Evolutionary conservation across 2,797 vertebrate species (phyloP).

Genomic region (Aphelocoma californica): DNA sequence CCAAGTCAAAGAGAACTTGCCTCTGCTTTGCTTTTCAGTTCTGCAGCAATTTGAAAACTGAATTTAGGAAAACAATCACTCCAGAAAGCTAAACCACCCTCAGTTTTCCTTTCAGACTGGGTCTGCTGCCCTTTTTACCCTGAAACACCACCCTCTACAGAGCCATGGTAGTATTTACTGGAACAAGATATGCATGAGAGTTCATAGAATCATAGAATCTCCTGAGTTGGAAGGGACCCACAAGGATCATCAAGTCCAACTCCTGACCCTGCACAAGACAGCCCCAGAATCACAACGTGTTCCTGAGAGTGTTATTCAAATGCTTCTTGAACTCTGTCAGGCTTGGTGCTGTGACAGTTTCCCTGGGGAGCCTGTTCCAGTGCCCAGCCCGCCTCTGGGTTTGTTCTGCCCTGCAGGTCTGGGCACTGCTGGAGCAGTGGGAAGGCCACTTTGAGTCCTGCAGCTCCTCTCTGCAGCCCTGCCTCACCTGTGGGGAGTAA

Average conservation of each 20-base stretch:
- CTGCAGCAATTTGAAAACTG: not conserved
- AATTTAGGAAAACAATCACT: not conserved
- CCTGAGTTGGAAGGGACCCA: not conserved
- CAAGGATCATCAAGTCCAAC: not conserved
- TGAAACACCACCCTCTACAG: not conserved
- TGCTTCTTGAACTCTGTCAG: not conserved
- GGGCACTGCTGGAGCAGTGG: not conserved
- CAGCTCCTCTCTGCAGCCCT: not conserved
- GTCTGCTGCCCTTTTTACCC: not conserved
- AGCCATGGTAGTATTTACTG: not conserved
- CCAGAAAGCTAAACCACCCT: not conserved
- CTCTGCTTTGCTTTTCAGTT: slow-evolving; percentile 16
- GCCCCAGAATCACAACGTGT: not conserved
- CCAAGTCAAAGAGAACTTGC: slow-evolving; percentile 6
- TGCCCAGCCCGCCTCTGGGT: not conserved
- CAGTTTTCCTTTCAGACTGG: not conserved
- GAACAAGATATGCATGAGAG: not conserved
- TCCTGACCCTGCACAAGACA: not conserved
- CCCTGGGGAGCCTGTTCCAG: not conserved
- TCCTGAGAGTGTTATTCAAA: not conserved
- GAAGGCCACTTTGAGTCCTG: not conserved
- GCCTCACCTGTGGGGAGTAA: not conserved
- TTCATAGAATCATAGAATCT: not conserved
- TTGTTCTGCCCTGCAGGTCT: not conserved
- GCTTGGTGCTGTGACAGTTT: not conserved